phyloP scores from a whole-genome alignment of 2,888 invertebrate species.

The Microplitis deprimator region DNA sequence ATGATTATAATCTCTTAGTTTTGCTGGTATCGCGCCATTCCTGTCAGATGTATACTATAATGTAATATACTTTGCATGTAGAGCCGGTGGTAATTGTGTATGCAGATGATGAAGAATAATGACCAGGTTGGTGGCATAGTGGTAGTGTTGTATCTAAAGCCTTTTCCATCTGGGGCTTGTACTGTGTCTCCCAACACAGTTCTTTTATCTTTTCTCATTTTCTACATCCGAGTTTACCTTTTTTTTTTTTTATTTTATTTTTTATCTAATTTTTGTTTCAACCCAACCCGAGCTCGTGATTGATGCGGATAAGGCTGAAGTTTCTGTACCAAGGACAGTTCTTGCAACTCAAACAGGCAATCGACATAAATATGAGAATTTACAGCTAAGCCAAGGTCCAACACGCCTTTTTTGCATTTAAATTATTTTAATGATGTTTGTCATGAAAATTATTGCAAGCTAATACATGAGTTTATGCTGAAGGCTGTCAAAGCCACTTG shows the following conservation, averaged over 20 bases:
- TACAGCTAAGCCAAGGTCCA: no score
- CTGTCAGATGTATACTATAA: conserved; percentile 4
- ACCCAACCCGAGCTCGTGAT: not conserved
- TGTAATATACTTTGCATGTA: conserved; percentile 11
- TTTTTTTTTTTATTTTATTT: not conserved
- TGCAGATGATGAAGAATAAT: conserved; percentile 38
- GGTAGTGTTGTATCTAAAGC: not conserved
- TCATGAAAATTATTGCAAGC: no score
- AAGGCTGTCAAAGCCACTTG: no score
- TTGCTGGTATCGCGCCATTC: conserved; percentile 44
- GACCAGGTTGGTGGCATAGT: conserved; percentile 6
- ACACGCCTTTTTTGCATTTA: no score
- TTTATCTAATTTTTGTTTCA: not conserved
- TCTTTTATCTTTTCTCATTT: conserved; percentile 7
- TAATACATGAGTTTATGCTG: no score
- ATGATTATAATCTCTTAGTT: conserved; percentile 43
- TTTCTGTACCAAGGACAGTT: not conserved
- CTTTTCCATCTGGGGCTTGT: not conserved
- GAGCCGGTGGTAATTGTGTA: conserved; percentile 18
- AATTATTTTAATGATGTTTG: no score
- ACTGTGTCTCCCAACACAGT: not conserved
- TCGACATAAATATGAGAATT: not conserved
- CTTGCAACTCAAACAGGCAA: not conserved
- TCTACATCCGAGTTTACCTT: not conserved
- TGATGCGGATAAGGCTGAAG: not conserved